Evolutionary conservation across 2,113 vertebrate genomes (phyloP).

Genomic region (Uropsilus gracilis): DNA sequence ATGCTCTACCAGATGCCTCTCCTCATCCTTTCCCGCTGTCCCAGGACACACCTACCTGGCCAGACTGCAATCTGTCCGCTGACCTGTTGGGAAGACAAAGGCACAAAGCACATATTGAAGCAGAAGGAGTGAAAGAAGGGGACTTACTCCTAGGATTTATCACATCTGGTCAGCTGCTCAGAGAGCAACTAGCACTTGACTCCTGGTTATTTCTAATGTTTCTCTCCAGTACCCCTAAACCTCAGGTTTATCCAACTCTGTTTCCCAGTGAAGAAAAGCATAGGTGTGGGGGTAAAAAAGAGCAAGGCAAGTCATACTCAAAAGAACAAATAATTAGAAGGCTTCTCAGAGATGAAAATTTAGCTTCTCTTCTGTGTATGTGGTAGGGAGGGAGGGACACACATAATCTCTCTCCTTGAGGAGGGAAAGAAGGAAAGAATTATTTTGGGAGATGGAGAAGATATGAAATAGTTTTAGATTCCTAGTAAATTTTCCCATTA

Average conservation of each 20-base stretch:
- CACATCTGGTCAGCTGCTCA: neutral
- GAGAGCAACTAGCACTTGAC: neutral
- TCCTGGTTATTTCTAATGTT: neutral
- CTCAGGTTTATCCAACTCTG: neutral
- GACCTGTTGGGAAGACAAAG: constrained; percentile 88
- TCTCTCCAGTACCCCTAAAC: neutral
- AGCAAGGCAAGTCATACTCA: neutral
- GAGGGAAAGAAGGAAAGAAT: neutral
- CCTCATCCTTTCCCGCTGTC: neutral
- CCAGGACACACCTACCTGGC: constrained; percentile 92
- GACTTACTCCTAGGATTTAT: constrained; percentile 3
- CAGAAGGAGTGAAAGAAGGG: neutral
- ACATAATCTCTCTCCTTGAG: no score
- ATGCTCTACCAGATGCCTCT: neutral
- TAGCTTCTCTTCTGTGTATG: neutral
- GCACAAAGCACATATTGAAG: constrained; percentile 72
- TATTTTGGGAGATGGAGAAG: neutral
- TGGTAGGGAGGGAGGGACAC: neutral
- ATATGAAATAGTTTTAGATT: constrained; percentile 18
- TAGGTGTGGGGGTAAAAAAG: neutral
- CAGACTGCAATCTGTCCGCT: constrained; percentile 95
- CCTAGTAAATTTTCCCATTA: neutral
- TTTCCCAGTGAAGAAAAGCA: neutral
- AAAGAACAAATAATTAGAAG: neutral
- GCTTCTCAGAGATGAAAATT: neutral